Evolutionary conservation across 2,113 vertebrate genomes (phyloP).

Genomic region (Macrotus californicus): DNA sequence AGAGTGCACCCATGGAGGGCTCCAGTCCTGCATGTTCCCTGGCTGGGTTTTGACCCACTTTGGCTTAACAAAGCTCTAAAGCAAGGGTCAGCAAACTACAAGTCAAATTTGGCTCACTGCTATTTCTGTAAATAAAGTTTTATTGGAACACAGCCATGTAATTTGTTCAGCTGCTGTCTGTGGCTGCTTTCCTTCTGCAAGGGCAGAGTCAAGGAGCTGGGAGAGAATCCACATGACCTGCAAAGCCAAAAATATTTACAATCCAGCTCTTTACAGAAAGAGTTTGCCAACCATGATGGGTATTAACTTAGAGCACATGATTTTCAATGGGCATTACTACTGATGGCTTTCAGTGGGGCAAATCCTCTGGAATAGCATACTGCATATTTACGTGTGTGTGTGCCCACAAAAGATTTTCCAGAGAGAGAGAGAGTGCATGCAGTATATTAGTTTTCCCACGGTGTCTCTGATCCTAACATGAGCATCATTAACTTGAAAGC

Average conservation of each 20-base stretch:
- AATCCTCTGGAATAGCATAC: neutral
- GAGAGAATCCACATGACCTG: neutral
- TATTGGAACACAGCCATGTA: neutral
- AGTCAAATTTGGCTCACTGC: neutral
- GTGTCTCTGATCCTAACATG: neutral
- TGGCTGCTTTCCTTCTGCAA: neutral
- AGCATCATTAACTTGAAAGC: neutral
- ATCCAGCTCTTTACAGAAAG: neutral
- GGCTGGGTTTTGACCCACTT: neutral
- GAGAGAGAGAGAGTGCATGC: neutral
- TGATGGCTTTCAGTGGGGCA: neutral
- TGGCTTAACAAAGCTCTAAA: neutral
- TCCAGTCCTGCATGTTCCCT: fast-evolving
- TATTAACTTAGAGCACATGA: neutral
- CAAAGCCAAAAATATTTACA: neutral
- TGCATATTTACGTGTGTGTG: neutral
- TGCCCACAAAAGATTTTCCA: neutral
- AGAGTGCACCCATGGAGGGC: too few species aligned
- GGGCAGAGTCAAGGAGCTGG: neutral
- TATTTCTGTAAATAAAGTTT: neutral
- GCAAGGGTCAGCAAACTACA: neutral
- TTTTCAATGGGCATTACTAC: neutral
- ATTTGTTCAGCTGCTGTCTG: neutral
- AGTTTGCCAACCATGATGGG: neutral
- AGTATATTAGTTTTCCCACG: neutral